Base-by-base conservation (phyloP, 2,113 vertebrate species). In the Nibea coibor region DNA sequence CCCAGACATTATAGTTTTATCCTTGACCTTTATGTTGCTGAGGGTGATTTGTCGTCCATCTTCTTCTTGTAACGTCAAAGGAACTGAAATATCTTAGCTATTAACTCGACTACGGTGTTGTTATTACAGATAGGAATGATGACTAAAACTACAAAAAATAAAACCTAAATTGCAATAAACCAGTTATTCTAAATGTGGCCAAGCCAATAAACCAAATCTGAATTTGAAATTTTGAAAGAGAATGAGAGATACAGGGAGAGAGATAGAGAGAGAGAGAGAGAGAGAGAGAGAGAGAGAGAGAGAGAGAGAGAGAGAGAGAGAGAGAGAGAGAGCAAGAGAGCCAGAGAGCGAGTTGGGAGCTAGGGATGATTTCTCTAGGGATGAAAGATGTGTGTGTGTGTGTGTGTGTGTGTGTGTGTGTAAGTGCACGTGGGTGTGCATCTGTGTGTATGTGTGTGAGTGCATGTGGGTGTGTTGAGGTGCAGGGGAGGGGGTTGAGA, bases 351-450 rank as follows among this genome's bases (percentile, higher is more conserved):
- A 84, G 87, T 72, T 87, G 87, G 91, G 88, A 90, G 90, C 90
- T 89, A 80, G 92, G 90, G 91, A 94, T 94, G 91, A 94, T 94
- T 94, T 94, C 93, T 94, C 93, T 85, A 86, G 93, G 93, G 92
- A 94, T 91, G 92, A 91, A 83, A 79, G 87, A 83, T 91, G 87
- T 26, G 63, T 42, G 80, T 62, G 72, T 73, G 68, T 54, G 15
- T 48, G 79, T 82, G 81, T 81, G 75, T 50, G 85, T 26, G 69
- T 58, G 58, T 15, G 75, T 16, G 75, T 68, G 64, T 58, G 24
- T 78, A 72, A 50, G 79, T 68, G 78, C 58, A 70, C 53, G 68
- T 54, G 54, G 54, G 77, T 63, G 72, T 53, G 53, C 28, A 28
- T 28, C 28, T 57, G 80, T 66, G 75, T 72, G 68, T 53, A 14